Conservation (phyloP, 2,797 vertebrate genomes). For the Natrix natrix region DNA sequence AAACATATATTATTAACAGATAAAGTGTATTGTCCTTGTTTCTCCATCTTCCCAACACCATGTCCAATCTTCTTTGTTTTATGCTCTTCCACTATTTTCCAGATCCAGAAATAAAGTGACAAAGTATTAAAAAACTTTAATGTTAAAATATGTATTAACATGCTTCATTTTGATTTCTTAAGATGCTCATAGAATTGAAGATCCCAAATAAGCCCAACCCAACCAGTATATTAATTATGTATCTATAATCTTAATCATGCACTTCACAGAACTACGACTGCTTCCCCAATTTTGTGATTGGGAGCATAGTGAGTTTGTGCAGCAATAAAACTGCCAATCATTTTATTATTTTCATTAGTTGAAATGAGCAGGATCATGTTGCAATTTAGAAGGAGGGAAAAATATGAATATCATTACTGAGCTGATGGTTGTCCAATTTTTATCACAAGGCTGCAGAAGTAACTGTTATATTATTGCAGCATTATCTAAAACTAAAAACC, state of each 20-base stretch:
- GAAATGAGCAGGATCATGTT: conserved; percentile 2
- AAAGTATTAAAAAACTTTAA: neutral
- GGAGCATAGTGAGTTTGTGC: neutral
- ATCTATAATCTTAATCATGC: neutral
- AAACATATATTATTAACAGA: neutral
- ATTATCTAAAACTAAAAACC: neutral
- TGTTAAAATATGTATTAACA: neutral
- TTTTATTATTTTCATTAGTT: neutral
- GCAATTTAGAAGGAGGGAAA: neutral
- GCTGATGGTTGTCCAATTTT: neutral
- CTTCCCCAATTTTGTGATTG: neutral
- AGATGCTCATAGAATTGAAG: neutral
- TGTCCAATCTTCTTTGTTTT: neutral
- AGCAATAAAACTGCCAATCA: neutral
- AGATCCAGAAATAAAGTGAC: neutral
- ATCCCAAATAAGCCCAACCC: neutral
- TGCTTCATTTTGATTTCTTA: neutral
- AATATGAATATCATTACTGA: neutral
- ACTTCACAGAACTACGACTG: neutral
- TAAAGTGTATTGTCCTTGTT: neutral
- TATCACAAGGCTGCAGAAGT: neutral
- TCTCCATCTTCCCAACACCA: neutral
- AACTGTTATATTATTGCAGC: neutral
- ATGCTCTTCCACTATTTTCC: neutral
- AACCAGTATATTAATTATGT: neutral